Evolutionary conservation across 2,113 vertebrate genomes (phyloP).

Genomic region (Paralichthys olivaceus): DNA sequence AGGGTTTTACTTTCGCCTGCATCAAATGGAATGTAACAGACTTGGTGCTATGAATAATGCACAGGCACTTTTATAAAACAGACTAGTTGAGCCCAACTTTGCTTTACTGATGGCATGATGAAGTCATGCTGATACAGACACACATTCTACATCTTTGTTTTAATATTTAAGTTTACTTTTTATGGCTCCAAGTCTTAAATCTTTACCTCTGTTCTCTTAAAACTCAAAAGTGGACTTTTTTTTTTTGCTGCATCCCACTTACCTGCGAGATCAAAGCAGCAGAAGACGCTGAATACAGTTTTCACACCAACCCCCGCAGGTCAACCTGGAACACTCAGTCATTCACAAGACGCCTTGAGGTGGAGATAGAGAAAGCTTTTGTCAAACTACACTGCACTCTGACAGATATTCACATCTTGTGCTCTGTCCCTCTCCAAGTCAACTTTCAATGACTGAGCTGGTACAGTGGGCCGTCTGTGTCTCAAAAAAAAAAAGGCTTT

Average conservation of each 20-base stretch:
- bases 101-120: constrained; percentile 42
- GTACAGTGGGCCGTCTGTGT: constrained; percentile 11
- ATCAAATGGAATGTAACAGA: constrained; percentile 45
- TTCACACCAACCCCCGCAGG: constrained; percentile 39
- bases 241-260: constrained; percentile 7
- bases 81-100: constrained; percentile 53
- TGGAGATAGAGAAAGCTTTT: constrained; percentile 29
- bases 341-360: constrained; percentile 18
- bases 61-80: constrained; percentile 50
- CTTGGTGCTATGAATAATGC: constrained; percentile 66
- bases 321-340: constrained; percentile 30
- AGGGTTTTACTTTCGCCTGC: constrained; percentile 38
- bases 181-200: neutral
- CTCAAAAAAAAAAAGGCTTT: constrained; percentile 12
- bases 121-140: constrained; percentile 5
- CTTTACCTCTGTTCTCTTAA: neutral
- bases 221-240: constrained; percentile 10
- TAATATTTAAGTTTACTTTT: neutral
- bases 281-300: constrained; percentile 19
- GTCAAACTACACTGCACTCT: constrained; percentile 19
- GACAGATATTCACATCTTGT: constrained; percentile 26
- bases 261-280: constrained; percentile 24
- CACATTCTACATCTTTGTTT: constrained; percentile 3
- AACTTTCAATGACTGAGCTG: constrained; percentile 1
- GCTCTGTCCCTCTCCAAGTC: neutral